Conservation (phyloP, 2,797 vertebrate species). For the Valencia hispanica region DNA sequence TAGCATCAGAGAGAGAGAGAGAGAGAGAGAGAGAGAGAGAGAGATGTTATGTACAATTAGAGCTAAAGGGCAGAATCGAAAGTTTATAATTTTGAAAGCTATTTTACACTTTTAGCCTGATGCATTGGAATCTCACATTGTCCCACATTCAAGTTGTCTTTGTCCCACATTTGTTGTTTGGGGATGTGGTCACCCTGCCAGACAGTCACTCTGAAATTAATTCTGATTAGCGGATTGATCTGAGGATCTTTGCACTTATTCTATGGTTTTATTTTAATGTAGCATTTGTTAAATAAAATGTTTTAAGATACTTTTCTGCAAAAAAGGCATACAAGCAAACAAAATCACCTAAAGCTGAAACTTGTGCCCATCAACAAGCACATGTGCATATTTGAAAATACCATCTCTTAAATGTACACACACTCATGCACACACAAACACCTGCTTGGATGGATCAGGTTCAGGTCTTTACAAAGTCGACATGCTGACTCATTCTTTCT, state of each 20-base stretch:
- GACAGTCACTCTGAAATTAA: neutral
- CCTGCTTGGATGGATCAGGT: conserved; percentile 65
- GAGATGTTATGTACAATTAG: too few relatives aligned
- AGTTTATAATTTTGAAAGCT: too few relatives aligned
- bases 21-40: too few relatives aligned
- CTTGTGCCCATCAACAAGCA: conserved; percentile 19
- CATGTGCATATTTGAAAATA: conserved; percentile 44
- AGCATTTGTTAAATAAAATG: neutral
- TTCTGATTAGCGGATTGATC: neutral
- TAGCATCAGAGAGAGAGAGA: too few relatives aligned
- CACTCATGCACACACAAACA: conserved; percentile 41
- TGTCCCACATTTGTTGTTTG: too few relatives aligned
- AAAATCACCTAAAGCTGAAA: conserved; percentile 15
- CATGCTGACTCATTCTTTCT: conserved; percentile 71
- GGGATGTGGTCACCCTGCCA: too few relatives aligned
- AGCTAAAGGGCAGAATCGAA: too few relatives aligned
- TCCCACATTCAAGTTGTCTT: too few relatives aligned
- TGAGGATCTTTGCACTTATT: neutral
- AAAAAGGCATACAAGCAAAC: neutral
- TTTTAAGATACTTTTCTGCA: neutral
- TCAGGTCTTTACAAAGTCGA: conserved; percentile 64
- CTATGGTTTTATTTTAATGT: neutral
- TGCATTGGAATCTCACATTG: too few relatives aligned
- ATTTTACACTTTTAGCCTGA: too few relatives aligned
- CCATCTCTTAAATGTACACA: conserved; percentile 24